phyloP scores from a whole-genome alignment of 2,113 vertebrate genomes.

The Labeo rohita region DNA sequence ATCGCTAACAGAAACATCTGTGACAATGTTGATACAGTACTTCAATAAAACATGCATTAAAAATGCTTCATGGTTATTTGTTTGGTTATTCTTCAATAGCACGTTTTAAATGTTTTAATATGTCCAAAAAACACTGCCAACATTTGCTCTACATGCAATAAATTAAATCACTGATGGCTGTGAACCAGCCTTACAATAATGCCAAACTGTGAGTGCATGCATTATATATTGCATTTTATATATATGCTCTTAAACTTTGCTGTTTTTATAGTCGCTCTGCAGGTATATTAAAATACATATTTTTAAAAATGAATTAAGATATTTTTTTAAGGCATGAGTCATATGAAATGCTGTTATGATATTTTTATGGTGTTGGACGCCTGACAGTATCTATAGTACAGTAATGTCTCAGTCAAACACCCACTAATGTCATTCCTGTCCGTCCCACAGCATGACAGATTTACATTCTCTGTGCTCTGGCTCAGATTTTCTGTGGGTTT shows the following conservation, averaged over 20 bases:
- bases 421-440: background rate
- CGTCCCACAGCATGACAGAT: background rate
- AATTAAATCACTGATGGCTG: background rate
- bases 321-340: background rate
- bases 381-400: background rate
- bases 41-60: background rate
- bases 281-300: background rate
- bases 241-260: background rate
- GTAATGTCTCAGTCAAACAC: slow-evolving; percentile 15
- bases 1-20: too few species aligned
- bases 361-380: background rate
- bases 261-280: background rate
- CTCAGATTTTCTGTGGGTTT: background rate
- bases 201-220: background rate
- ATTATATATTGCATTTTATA: background rate
- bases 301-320: background rate
- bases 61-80: background rate
- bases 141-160: background rate
- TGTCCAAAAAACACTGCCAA: background rate
- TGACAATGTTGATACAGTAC: background rate
- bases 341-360: background rate
- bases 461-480: background rate
- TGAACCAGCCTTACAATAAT: background rate
- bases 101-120: background rate
- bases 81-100: background rate